Percentiles rank a stretch among this genome's conserved stretches.
Conservation (phyloP, 2,797 vertebrate genomes). For the Semotilus atromaculatus region DNA sequence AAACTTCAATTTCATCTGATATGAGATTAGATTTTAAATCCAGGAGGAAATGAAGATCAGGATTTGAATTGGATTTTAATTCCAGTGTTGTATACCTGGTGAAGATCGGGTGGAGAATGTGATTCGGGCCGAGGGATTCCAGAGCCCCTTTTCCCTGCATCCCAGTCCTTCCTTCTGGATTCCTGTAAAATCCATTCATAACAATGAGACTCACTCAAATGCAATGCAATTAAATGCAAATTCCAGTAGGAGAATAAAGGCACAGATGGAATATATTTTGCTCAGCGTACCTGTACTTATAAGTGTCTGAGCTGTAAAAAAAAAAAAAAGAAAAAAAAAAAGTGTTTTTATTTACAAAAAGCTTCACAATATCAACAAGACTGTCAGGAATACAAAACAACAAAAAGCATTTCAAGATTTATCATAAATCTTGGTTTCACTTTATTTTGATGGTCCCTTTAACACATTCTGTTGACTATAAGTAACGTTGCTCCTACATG, state of each 20-base stretch:
- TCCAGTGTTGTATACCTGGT: constrained; percentile 74
- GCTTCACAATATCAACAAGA: not conserved
- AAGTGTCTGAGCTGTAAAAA: constrained; percentile 63
- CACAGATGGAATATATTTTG: not conserved
- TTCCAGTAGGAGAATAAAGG: not conserved
- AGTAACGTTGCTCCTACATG: no score
- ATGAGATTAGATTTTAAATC: constrained; percentile 17
- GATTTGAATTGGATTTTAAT: not conserved
- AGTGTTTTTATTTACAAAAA: not conserved
- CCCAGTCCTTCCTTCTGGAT: constrained; percentile 88
- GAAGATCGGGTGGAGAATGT: constrained; percentile 81
- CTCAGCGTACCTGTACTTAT: constrained; percentile 71
- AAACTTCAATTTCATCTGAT: constrained; percentile 2
- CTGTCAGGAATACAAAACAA: constrained; percentile 8
- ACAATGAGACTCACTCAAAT: not conserved
- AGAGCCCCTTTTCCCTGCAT: constrained; percentile 85
- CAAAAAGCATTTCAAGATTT: not conserved
- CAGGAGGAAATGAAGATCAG: not conserved
- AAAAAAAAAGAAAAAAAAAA: not conserved
- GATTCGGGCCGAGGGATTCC: constrained; percentile 85
- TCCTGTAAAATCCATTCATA: constrained; percentile 66
- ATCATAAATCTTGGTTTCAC: not conserved
- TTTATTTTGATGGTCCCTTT: no score
- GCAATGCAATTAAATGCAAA: not conserved
- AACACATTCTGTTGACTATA: no score